Evolutionary conservation across 1,140 invertebrate genomes (phyloP), one percentile per base, ranked within the genome.

Genomic region (Drosophila nasuta): DNA sequence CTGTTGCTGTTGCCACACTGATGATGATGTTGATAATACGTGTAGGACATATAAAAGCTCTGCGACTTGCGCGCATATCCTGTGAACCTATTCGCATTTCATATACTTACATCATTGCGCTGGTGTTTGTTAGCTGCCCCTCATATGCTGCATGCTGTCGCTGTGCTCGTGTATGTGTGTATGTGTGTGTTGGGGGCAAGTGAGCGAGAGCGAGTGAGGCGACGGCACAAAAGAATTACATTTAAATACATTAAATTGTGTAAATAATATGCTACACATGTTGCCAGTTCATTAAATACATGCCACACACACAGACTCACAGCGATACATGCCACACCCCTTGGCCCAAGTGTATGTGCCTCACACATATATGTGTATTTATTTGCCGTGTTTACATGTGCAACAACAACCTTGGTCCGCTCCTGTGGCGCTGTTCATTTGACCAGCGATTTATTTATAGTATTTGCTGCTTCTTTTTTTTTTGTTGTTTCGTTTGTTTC

Each of bases 21-120:
- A 60, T 71, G 83, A 82, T 77, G 83, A 79, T 79, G 77, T 76
- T 76, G 76, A 75, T 77, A 78, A 81, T 85, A 73, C 77, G 52
- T 60, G 77, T 81, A 73, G 75, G 52, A 64, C 81, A 85, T 49
- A 75, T 81, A 81, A 86, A 86, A 62, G 82, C 66, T 66, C n/a
- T 41, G 81, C 25, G 41, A 81, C 86, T 91, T 90, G 86, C 51
- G 82, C 89, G 30, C 72, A 74, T 59, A 91, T 92, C 91, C 91
- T 92, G 91, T 76, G 87, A 92, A 92, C 91, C 91, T 92, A 92
- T 92, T 92, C 91, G 75, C 81, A 87, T 89, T 92, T 92, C 91
- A 92, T 92, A 92, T 92, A 92, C 91, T 92, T 92, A 92, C 88
- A 91, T 92, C 83, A 81, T 80, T 90, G 90, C 89, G 71, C 59